Evolutionary conservation across 2,888 invertebrate species (phyloP).

Genomic region (Xestia rhomboidea): DNA sequence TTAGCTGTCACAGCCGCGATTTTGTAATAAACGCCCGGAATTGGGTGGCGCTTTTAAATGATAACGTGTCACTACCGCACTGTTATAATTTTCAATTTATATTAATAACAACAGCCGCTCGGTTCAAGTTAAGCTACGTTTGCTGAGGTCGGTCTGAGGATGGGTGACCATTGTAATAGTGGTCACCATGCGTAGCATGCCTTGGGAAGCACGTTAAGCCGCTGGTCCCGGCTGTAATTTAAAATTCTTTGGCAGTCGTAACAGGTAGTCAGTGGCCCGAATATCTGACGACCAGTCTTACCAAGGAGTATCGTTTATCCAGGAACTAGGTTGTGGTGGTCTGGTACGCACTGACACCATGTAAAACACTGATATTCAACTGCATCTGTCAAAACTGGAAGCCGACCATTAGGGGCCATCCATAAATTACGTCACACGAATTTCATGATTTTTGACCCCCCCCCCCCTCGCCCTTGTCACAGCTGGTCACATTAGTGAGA

Average conservation of each 20-base stretch:
- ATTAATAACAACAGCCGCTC: not conserved
- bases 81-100: constrained; percentile 17
- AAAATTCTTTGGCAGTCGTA: not conserved
- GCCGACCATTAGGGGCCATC: no score
- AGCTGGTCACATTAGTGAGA: no score
- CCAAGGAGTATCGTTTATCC: not conserved
- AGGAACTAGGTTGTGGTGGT: not conserved
- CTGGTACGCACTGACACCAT: not conserved
- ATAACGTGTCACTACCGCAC: constrained; percentile 10
- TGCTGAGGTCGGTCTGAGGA: not conserved
- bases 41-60: constrained; percentile 4
- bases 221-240: not conserved
- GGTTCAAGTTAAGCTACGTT: not conserved
- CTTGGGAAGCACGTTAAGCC: not conserved
- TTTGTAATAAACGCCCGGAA: constrained; percentile 41
- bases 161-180: not conserved
- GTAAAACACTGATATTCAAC: not conserved
- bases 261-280: not conserved
- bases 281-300: not conserved
- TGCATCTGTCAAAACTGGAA: not conserved
- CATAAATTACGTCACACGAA: no score
- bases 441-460: no score
- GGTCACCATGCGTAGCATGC: not conserved
- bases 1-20: constrained; percentile 32
- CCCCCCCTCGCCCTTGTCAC: no score